These are phyloP conservation scores for Tenthredo distinguenda DNA, from an alignment of 2,888 invertebrate genomes.

Conservation along the genomic window DNA sequence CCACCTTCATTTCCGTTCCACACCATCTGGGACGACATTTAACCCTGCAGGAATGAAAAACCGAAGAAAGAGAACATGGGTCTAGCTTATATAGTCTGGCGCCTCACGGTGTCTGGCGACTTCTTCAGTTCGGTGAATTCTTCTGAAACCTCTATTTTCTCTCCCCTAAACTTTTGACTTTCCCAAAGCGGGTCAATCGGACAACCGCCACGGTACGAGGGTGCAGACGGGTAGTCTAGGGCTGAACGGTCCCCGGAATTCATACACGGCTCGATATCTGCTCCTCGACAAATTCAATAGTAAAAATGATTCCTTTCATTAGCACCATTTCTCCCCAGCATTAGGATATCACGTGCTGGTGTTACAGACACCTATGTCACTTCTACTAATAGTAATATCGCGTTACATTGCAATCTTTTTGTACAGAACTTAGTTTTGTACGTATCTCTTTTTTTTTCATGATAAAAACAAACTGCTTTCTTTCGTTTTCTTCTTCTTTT, in stretches of 20 bases:
- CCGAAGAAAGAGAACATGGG: neutral
- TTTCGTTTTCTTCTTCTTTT: neutral
- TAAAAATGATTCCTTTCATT: neutral
- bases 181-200: slow-evolving; percentile 41
- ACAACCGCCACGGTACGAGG: slow-evolving; percentile 19
- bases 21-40: neutral
- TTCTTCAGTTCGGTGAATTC: neutral
- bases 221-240: slow-evolving; percentile 22
- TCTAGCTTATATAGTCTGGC: neutral
- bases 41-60: neutral
- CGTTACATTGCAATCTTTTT: neutral
- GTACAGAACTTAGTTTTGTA: neutral
- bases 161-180: slow-evolving; percentile 29
- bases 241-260: slow-evolving; percentile 31
- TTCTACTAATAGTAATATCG: neutral
- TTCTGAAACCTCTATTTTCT: neutral
- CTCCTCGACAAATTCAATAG: neutral
- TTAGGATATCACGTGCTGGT: neutral
- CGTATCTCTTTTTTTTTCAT: neutral
- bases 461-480: neutral
- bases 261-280: slow-evolving; percentile 25
- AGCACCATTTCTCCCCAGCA: neutral
- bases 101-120: slow-evolving; percentile 9
- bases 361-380: neutral
- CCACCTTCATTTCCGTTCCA: neutral